Percentiles rank a stretch among this genome's conserved stretches.
phyloP scores from a whole-genome alignment of 2,797 vertebrate genomes.

The Neostethus bicornis region DNA sequence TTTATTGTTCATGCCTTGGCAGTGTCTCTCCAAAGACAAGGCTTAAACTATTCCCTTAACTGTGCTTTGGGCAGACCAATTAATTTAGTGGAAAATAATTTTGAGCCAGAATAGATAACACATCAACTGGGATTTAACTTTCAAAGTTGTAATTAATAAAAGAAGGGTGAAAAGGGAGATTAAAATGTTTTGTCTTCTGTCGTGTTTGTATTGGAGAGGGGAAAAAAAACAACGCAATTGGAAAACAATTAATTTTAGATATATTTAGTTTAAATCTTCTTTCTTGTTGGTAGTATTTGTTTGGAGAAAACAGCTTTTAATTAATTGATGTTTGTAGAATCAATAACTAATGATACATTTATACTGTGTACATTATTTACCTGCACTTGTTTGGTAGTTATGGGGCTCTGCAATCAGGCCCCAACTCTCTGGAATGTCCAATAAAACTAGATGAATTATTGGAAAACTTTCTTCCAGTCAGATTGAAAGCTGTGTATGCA shows the following conservation, averaged over 20 bases:
- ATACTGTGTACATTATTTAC: constrained; percentile 52
- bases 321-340: constrained; percentile 40
- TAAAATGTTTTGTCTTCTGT: constrained; percentile 22
- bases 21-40: constrained; percentile 51
- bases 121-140: constrained; percentile 66
- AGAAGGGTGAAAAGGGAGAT: constrained; percentile 35
- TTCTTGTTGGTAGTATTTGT: constrained; percentile 16
- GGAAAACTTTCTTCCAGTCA: constrained; percentile 63
- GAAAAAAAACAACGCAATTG: constrained; percentile 11
- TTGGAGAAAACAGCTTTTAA: constrained; percentile 26
- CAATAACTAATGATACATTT: constrained; percentile 42
- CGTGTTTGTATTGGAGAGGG: constrained; percentile 28
- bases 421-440: constrained; percentile 52
- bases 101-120: constrained; percentile 58
- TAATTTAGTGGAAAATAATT: constrained; percentile 64
- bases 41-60: constrained; percentile 60
- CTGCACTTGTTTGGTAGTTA: constrained; percentile 46
- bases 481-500: constrained; percentile 65
- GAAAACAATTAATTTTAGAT: constrained; percentile 25
- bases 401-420: constrained; percentile 44
- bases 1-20: constrained; percentile 52
- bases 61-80: constrained; percentile 57
- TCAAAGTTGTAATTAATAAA: constrained; percentile 63
- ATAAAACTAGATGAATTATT: constrained; percentile 74
- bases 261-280: constrained; percentile 33